Base-by-base conservation (phyloP, 2,113 vertebrate genomes). In the Cyanocitta stelleri region DNA sequence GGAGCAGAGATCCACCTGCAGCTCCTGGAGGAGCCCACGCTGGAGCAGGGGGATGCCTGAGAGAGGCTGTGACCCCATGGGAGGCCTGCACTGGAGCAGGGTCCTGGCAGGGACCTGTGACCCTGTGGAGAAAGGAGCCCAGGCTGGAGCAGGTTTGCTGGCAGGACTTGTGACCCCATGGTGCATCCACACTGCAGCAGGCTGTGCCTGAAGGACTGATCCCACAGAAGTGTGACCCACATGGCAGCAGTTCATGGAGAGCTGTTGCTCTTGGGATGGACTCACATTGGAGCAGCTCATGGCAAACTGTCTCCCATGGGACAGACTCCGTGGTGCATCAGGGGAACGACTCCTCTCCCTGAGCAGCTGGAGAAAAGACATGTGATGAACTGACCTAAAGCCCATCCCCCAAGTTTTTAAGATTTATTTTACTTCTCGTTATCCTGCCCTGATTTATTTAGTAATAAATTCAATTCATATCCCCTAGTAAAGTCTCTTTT, bases 271-370 rank as follows among this genome's bases (percentile, higher is more conserved):
- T 32, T 26, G 51, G 41, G 21, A 37, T 23, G 21, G 27, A 37
- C 41, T 32, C 10, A 37, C 10, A 5, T 15, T 12, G 16, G 33
- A 37, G 26, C 13, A 58, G 43, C 4, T 62, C 26, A 35, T 35
- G 56, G 37, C 20, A 20, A 52, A 3, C 32, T 52, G 46, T 44
- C 13, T 62, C 16, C 13, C 1, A 2, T 84, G 39, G 56, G 39
- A 63, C 2, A 9, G 11, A 27, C 17, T 16, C 33, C 21, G 7
- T 1, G 1, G 7, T 17, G 17, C 6, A 44, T 10, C 26, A 37
- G 21, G 9, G 13, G 27, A 63, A 33, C 0, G 1, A 44, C 48
- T 63, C 22, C 11, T 63, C 9, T 21, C 4, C 35, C 39, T 63
- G 21, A 63, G 33, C 13, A 46, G 33, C 21, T 37, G 27, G 22